These are phyloP conservation scores for Dioctria linearis DNA, from an alignment of 2,888 invertebrate species.

Conservation along the genomic window DNA sequence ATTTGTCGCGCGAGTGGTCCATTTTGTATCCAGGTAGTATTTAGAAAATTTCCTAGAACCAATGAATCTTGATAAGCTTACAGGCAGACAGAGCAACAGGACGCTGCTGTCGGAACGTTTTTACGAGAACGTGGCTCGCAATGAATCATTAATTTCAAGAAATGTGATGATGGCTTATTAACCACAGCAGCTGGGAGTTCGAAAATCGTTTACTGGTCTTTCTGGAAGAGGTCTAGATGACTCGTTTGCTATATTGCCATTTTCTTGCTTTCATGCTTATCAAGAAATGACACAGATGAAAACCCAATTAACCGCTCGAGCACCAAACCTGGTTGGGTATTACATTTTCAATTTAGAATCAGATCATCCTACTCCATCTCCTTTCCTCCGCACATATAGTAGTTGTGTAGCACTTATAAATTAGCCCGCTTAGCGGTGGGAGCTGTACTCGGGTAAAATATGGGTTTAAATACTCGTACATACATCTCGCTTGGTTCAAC, in stretches of 20 bases:
- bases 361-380: slow-evolving; percentile 14
- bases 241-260: neutral
- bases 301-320: slow-evolving; percentile 48
- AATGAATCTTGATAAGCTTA: neutral
- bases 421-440: slow-evolving; percentile 28
- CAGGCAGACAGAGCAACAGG: slow-evolving; percentile 7
- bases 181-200: slow-evolving; percentile 5
- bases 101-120: slow-evolving; percentile 13
- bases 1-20: slow-evolving; percentile 53
- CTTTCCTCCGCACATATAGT: slow-evolving; percentile 18
- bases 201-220: neutral
- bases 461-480: slow-evolving; percentile 6
- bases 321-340: slow-evolving; percentile 27
- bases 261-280: slow-evolving; percentile 12
- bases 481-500: slow-evolving; percentile 30
- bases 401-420: no score
- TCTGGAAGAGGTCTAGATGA: slow-evolving; percentile 1
- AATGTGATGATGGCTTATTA: slow-evolving; percentile 23
- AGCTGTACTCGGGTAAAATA: slow-evolving; percentile 38
- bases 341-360: slow-evolving; percentile 51
- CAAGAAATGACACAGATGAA: slow-evolving; percentile 33
- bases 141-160: neutral
- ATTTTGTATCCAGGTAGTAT: slow-evolving; percentile 35
- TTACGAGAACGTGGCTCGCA: neutral
- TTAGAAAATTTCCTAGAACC: slow-evolving; percentile 1